These are phyloP conservation scores for Urechis unicinctus DNA, from an alignment of 2,888 invertebrate genomes.

Conservation along the genomic window DNA sequence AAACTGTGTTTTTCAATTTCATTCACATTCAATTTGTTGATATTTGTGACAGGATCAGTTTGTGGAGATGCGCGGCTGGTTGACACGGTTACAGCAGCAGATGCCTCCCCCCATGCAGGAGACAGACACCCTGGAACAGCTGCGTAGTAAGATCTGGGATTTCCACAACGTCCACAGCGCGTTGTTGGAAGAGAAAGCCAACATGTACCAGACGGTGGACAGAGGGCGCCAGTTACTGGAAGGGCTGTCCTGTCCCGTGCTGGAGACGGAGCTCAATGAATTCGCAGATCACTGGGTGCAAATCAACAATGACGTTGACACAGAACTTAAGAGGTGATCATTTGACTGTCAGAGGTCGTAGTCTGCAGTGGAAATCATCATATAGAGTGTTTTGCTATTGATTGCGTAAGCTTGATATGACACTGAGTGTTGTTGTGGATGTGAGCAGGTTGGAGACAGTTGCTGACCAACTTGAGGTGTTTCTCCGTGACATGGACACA, in stretches of 20 bases:
- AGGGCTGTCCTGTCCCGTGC: slow-evolving; percentile 32
- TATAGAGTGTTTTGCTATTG: no score
- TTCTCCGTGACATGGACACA: slow-evolving; percentile 37
- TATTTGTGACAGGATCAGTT: no score
- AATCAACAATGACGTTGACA: slow-evolving; percentile 31
- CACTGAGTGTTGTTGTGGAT: background rate
- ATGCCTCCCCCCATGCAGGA: slow-evolving; percentile 2
- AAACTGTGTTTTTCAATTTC: no score
- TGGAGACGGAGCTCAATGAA: slow-evolving; percentile 35
- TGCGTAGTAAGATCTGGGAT: slow-evolving; percentile 29
- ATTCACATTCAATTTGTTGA: no score
- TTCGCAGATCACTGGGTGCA: slow-evolving; percentile 41
- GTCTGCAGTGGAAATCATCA: no score
- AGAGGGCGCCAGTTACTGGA: slow-evolving; percentile 40
- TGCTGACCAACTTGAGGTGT: slow-evolving; percentile 37
- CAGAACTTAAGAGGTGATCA: slow-evolving; percentile 32
- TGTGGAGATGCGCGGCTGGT: slow-evolving; percentile 4
- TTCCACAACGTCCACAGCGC: slow-evolving; percentile 34
- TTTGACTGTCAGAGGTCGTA: background rate
- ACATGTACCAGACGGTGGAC: slow-evolving; percentile 35
- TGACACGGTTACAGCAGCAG: slow-evolving; percentile 4
- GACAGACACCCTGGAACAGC: slow-evolving; percentile 14
- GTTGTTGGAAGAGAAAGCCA: slow-evolving; percentile 34
- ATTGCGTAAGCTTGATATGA: no score
- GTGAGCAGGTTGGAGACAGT: slow-evolving; percentile 34